Conservation (phyloP, 2,113 vertebrate species). For the Scalopus aquaticus region DNA sequence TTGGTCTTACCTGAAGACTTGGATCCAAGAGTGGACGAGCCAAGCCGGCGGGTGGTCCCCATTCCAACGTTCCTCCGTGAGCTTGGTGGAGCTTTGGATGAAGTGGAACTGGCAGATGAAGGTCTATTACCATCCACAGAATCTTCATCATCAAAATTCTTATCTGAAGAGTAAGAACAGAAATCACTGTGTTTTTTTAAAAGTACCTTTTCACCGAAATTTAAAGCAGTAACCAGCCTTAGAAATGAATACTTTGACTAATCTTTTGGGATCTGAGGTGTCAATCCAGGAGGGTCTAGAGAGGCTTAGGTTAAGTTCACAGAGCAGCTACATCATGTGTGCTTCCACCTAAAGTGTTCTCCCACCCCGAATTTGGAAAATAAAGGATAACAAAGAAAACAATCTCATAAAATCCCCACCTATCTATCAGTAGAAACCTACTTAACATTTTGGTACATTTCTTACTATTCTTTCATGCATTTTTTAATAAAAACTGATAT, state of each 20-base stretch:
- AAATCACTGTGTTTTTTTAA: not conserved
- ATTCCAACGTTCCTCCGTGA: conserved; percentile 88
- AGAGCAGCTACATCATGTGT: not conserved
- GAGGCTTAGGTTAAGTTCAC: not conserved
- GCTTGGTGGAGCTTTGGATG: conserved; percentile 91
- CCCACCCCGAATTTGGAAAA: not conserved
- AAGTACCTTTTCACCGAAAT: not conserved
- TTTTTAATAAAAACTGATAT: not conserved
- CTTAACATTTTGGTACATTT: not conserved
- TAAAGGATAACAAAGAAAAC: not conserved
- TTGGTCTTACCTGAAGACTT: conserved; percentile 89
- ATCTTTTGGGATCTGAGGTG: not conserved
- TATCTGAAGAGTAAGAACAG: conserved; percentile 87
- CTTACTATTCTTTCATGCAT: not conserved
- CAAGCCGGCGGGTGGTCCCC: conserved; percentile 90
- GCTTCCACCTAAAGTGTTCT: not conserved
- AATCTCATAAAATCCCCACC: not conserved
- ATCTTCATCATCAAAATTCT: conserved; percentile 99
- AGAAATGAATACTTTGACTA: not conserved
- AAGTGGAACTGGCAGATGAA: conserved; percentile 94
- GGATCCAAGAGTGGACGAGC: conserved; percentile 86
- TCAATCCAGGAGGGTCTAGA: not conserved
- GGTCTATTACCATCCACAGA: conserved; percentile 97
- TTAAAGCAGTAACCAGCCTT: not conserved
- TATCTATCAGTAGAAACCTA: not conserved